Base-by-base conservation (phyloP, 2,113 vertebrate genomes). In the Neopipo cinnamomea region DNA sequence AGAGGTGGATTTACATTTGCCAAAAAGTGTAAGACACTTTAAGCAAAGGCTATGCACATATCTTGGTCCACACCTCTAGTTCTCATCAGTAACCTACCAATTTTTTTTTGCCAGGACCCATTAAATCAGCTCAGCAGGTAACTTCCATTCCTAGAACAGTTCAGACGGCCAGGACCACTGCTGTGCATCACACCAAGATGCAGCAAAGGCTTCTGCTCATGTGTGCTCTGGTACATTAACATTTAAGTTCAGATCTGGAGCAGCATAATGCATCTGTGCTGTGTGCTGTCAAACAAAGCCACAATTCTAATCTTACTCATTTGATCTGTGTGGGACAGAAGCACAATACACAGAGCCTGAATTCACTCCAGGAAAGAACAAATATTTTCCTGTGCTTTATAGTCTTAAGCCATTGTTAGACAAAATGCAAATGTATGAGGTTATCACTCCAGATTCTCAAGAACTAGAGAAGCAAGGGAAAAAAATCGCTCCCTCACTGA, bases 231-330 rank as follows among this genome's bases (percentile, higher is more conserved):
- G 39, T 44, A 56, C 58, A 30, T 67, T 56, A 58, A 76, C 30
- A 88, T 71, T 70, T 39, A 53, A 86, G 77, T 72, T 85, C 70
- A 49, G 73, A 66, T 94, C 79, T 84, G 61, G 47, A 93, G 72
- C 75, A 89, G 67, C 50, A 55, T 15, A 91, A 91, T 14, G 49
- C 59, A 86, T 61, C 70, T 68, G 76, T 78, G 65, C 61, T 53
- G n/a, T 46, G 63, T 9, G 44, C 65, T 8, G 5, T 35, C 65
- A 94, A 86, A 96, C 55, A 88, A 93, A 90, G 85, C 42, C 72
- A 84, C 65, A 63, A 79, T 87, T 96, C 73, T 95, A 72, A 87
- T 85, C 83, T 92, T 44, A 72, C 61, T 82, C 76, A 86, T 71
- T 77, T 89, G 39, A 84, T 70, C 91, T 63, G 67, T 62, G 55